A percentile compares a stretch with the other conserved stretches of the same genome.
Evolutionary conservation across 1,140 invertebrate species (phyloP).

Genomic region (Propsilocerus akamusi): DNA sequence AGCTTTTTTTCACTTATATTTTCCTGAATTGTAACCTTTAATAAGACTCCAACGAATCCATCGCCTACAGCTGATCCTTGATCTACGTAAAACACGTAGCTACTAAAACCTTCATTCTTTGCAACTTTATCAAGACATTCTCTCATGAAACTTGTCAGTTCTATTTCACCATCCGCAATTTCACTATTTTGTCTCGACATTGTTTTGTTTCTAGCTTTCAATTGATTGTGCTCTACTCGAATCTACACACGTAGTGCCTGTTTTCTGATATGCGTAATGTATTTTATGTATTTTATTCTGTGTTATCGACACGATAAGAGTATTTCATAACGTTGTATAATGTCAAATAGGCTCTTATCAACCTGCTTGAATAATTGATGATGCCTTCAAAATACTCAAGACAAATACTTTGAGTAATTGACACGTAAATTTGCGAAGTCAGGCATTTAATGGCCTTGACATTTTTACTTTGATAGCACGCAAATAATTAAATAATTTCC

Average conservation of each 20-base stretch:
- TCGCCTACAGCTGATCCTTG: neutral
- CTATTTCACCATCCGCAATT: conserved; percentile 5
- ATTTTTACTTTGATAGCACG: conserved; percentile 3
- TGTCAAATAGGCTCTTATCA: neutral
- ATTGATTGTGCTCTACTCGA: no score
- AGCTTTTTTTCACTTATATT: neutral
- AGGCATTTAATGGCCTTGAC: conserved; percentile 4
- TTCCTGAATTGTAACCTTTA: neutral
- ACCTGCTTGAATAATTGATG: neutral
- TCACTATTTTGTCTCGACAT: no score
- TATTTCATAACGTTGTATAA: no score
- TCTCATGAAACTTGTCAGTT: neutral
- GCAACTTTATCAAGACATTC: neutral
- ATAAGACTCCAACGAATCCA: neutral
- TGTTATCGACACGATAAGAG: no score
- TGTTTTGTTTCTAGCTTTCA: no score
- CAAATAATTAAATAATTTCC: no score
- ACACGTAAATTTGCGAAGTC: neutral
- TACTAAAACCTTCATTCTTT: neutral
- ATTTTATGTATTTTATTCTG: no score
- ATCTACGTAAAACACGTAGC: neutral
- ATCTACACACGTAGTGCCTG: no score
- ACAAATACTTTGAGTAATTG: neutral
- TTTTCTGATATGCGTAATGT: no score
- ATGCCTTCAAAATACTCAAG: neutral